Evolutionary conservation across 2,113 vertebrate genomes (phyloP), one percentile per base, ranked within the genome.

Genomic region (Piaya cayana): DNA sequence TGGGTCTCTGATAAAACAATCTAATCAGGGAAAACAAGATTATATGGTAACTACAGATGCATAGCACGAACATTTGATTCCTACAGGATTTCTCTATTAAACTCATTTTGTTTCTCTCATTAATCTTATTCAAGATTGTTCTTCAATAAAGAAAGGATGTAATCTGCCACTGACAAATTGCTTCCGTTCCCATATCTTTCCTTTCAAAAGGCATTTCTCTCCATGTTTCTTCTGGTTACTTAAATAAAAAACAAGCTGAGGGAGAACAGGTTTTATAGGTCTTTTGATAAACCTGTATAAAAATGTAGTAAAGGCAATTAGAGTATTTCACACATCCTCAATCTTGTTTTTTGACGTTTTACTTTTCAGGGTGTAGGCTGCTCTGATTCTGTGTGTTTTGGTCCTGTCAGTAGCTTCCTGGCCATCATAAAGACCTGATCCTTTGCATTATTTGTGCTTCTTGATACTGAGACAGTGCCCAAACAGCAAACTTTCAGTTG

Each of bases 101-200:
- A 78, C 37, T 72, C 8, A 7, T 72, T 94, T 89, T 90, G 56
- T 58, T 91, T 90, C n/a, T 94, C 21, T 92, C 78, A 88, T 92
- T 96, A 97, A 94, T 93, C 88, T 86, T 88, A 95, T 65, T 81
- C 64, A 70, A 84, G 82, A 68, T 88, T 89, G 68, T 79, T 89
- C 60, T 92, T 30, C 65, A 93, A 68, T 60, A 79, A 85, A 82
- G 72, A 59, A 84, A 74, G 75, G 52, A 87, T 81, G 37, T 93
- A 86, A 97, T 91, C 82, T 95, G 64, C 62, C 55, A 52, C 55
- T 88, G 84, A 93, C 79, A 96, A 90, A 93, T 78, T 72, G 60
- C 55, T 92, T 88, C 30, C 67, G 69, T 77, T 6, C 1, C 19
- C 8, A 2, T 49, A 49, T 82, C 53, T 76, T 89, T 63, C 20